phyloP scores from a whole-genome alignment of 64 coral and sea anemone genomes.

The Catalaphyllia jardinei region DNA sequence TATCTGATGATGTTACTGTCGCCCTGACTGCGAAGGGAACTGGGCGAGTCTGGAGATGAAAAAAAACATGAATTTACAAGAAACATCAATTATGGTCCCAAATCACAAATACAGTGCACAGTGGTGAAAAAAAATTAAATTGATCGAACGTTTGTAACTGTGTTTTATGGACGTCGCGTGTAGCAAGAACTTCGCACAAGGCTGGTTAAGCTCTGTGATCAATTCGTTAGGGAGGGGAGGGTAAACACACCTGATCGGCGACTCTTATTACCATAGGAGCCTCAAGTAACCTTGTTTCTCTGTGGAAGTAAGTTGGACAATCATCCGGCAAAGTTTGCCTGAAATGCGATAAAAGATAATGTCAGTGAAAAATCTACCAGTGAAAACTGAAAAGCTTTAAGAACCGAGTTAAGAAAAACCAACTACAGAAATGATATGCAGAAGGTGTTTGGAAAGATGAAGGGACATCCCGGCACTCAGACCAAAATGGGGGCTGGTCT shows the following conservation, averaged over 20 bases:
- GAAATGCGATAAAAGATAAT: background rate
- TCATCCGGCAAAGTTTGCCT: constrained; percentile 84
- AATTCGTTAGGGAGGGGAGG: background rate
- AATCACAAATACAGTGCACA: background rate
- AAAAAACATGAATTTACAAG: background rate
- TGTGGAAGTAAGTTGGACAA: constrained; percentile 76
- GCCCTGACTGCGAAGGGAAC: constrained; percentile 85
- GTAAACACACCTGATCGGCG: constrained; percentile 75
- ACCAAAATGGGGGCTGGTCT: background rate
- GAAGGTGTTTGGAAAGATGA: background rate
- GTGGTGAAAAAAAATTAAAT: too few species aligned
- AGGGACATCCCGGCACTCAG: background rate
- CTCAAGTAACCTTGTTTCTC: constrained; percentile 79
- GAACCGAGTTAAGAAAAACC: background rate
- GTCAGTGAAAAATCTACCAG: background rate
- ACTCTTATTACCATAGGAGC: constrained; percentile 94
- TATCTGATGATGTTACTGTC: constrained; percentile 90
- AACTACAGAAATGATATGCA: background rate
- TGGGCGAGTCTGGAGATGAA: constrained; percentile 78
- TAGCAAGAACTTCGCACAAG: background rate
- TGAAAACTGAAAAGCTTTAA: background rate
- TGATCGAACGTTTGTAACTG: too few species aligned
- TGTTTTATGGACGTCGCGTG: too few species aligned
- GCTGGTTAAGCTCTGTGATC: background rate
- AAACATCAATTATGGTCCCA: background rate